phyloP scores from a whole-genome alignment of 2,888 invertebrate genomes.

The Aporophyla lueneburgensis region DNA sequence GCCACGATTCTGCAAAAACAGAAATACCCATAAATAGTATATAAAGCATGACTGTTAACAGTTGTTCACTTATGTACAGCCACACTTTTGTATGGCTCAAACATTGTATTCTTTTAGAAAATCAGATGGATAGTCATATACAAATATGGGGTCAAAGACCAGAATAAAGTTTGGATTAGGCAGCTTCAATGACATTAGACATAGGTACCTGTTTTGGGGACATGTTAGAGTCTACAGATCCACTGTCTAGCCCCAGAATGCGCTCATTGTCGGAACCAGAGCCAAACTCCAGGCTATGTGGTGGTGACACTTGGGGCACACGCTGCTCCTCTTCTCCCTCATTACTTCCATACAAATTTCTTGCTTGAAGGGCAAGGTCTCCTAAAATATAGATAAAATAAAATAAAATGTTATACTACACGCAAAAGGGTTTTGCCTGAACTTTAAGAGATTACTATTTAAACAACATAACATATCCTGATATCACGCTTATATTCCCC shows the following conservation, averaged over 20 bases:
- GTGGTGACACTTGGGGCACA: conserved; percentile 94
- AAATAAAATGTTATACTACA: neutral
- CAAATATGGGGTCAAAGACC: neutral
- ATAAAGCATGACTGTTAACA: neutral
- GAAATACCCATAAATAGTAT: neutral
- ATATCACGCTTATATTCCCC: neutral
- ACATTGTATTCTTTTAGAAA: neutral
- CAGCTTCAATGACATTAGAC: neutral
- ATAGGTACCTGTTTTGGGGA: conserved; percentile 94
- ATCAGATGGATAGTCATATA: neutral
- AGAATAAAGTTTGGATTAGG: neutral
- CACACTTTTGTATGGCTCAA: neutral
- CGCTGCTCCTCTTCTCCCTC: conserved; percentile 94
- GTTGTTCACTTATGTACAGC: neutral
- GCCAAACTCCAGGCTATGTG: conserved; percentile 94
- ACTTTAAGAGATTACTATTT: too few relatives aligned
- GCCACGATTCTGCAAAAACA: conserved; percentile 85
- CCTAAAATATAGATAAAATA: conserved; percentile 71
- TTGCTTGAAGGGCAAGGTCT: conserved; percentile 86
- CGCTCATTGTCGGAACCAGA: conserved; percentile 95
- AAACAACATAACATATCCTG: neutral
- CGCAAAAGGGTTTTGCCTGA: neutral
- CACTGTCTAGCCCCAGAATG: conserved; percentile 95
- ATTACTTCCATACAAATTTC: conserved; percentile 85
- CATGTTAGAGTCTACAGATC: conserved; percentile 94